Base-by-base conservation (phyloP, 2,113 vertebrate species). In the Nesogale talazaci region DNA sequence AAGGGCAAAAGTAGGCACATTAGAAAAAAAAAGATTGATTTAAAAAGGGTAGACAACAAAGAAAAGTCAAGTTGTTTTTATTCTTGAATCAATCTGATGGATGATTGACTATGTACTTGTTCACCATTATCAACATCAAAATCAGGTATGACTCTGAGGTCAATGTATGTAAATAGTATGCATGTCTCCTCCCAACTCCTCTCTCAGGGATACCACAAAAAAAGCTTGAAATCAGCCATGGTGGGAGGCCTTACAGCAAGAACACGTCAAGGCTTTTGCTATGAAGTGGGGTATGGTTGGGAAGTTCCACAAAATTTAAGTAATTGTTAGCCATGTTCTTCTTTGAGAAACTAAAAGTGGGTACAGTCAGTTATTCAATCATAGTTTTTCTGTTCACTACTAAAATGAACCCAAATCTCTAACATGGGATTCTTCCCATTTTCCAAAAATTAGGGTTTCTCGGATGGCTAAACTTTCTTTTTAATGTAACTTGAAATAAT, bases 401-500 rank as follows among this genome's bases (percentile, higher is more conserved):
- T 83, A 77, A 92, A 76, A 4, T 76, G 89, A 80, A 22, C 11
- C 15, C 84, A 83, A 9, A 52, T 95, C 77, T 83, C 52, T 91
- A 52, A 76, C 10, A 63, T 77, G 22, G 82, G 25, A 83, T 87
- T 92, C 92, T 9, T 12, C 22, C 81, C n/a, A 57, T 8, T 77
- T 65, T 86, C 36, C 56, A 93, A 77, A 86, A 78, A 84, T 69
- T 94, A 36, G 31, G 10, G 20, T 86, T 93, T 93, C 46, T 86
- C 40, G 74, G 82, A 83, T 52, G 1, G 85, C 25, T 14, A 65
- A 59, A 77, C 17, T 72, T 27, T 91, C 38, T 89, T 93, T 27
- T 94, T 92, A 94, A 90, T 57, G 34, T 61, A 92, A 90, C 29
- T 92, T 63, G 90, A 88, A 88, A 96, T 78, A 61, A 83, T 29